These are phyloP conservation scores for Bursaphelenchus mucronatus DNA, from an alignment of 1,140 invertebrate species.

Conservation along the genomic window DNA sequence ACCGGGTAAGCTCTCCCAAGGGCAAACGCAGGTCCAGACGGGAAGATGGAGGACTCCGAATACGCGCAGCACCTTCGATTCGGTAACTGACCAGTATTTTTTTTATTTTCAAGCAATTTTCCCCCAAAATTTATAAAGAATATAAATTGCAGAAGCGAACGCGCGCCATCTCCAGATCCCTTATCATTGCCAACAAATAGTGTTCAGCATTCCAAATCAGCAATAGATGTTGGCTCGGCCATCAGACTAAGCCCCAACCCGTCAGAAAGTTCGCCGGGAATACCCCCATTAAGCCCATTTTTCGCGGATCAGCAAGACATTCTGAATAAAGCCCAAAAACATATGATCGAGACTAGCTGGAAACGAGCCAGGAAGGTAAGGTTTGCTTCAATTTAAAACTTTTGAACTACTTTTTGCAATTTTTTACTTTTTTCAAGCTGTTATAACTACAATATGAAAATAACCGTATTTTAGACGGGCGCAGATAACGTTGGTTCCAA, in stretches of 20 bases:
- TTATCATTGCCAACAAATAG: too few species aligned
- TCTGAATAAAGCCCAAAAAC: constrained; percentile 34
- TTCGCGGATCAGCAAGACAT: constrained; percentile 15
- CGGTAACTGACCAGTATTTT: too few species aligned
- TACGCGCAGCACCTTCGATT: too few species aligned
- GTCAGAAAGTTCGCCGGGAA: neutral
- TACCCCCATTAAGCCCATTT: constrained; percentile 2
- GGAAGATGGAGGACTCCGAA: too few species aligned
- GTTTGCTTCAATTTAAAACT: constrained; percentile 11
- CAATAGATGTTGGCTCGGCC: too few species aligned
- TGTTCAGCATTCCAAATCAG: too few species aligned
- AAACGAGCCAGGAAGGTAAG: constrained; percentile 40
- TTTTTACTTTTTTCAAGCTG: constrained; percentile 11
- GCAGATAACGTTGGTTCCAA: constrained; percentile 40
- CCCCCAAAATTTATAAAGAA: too few species aligned
- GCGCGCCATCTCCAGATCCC: too few species aligned
- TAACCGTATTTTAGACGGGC: constrained; percentile 23
- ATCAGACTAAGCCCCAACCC: too few species aligned
- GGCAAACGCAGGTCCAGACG: neutral
- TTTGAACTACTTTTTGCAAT: constrained; percentile 5
- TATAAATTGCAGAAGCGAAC: too few species aligned
- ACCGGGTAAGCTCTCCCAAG: constrained; percentile 18
- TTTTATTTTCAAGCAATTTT: too few species aligned
- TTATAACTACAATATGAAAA: neutral
- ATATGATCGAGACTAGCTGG: constrained; percentile 43